Base-by-base conservation (phyloP, 37 sponge, comb jelly and placozoan genomes). In the Bolinopsis microptera region DNA sequence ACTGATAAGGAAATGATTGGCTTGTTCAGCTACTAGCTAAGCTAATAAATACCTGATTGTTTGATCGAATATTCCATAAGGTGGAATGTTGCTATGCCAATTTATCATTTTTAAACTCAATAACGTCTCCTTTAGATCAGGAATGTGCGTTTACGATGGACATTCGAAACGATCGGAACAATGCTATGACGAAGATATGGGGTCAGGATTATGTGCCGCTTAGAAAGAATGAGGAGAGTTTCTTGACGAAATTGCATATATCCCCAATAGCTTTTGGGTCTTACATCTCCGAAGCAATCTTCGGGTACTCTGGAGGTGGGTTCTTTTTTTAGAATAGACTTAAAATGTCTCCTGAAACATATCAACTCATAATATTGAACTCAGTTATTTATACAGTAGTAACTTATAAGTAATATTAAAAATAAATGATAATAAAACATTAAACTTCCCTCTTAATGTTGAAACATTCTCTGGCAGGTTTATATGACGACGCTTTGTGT, bases 151-250 rank as follows among this genome's bases (percentile, higher is more conserved):
- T 5, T 13, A 41, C 41, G 9, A 27, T 1, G 0, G 90, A 86
- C 61, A 41, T 28, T 2, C 22, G 18, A 18, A 86, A 27, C 61
- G 22, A 5, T n/a, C 37, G 0, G 26, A 9, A 41, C 61, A 86
- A 86, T 27, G 90, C 90, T 25, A 41, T 86, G 61, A 86, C 90
- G 3, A 86, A 86, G 90, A 41, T 86, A 38, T 86, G 90, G 90
- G 25, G 38, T 22, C 90, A 86, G 48, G 90, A 86, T 38, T 86
- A 34, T 16, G 3, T 41, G 25, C 41, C 61, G 30, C 36, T 86
- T 8, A 38, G 61, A 5, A 38, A 86, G 25, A 41, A 0, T 8
- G 90, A 38, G n/a, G 61, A 39, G 61, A 1, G 1, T 48, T 0
- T 39, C 1, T 27, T 86, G 25, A 1, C 28, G 28, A 48, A 48